Percentiles rank a stretch among this genome's conserved stretches.
Evolutionary conservation across 1,140 invertebrate species (phyloP).

Genomic region (Cydia splendana): DNA sequence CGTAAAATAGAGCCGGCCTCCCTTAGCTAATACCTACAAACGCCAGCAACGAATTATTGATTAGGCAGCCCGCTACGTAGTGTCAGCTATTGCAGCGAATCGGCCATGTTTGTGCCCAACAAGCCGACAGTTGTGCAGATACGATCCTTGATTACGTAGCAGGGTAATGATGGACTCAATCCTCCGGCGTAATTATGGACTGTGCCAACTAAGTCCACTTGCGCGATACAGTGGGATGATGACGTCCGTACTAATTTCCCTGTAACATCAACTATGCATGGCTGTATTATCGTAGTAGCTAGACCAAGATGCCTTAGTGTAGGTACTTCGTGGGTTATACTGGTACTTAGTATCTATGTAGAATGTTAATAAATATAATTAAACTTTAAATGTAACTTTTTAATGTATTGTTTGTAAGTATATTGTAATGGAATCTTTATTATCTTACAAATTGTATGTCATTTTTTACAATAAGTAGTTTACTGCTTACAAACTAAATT

Average conservation of each 20-base stretch:
- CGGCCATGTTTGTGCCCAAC: conserved; percentile 35
- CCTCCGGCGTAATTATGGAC: conserved; percentile 38
- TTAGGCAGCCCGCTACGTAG: neutral
- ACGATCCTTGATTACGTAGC: conserved; percentile 44
- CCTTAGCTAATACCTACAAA: neutral
- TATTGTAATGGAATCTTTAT: too few species aligned
- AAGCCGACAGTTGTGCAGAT: conserved; percentile 34
- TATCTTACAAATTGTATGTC: too few species aligned
- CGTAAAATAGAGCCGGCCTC: neutral
- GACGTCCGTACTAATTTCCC: conserved; percentile 8
- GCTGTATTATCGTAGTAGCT: conserved; percentile 39
- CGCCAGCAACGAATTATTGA: conserved; percentile 2
- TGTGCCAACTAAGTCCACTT: conserved; percentile 17
- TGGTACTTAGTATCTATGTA: neutral
- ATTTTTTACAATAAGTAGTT: too few species aligned
- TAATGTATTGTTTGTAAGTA: too few species aligned
- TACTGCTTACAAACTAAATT: too few species aligned
- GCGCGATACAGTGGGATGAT: conserved; percentile 20
- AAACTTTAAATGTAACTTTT: too few species aligned
- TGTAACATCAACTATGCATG: conserved; percentile 27
- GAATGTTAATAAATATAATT: too few species aligned
- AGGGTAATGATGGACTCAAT: conserved; percentile 38
- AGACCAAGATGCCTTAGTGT: neutral
- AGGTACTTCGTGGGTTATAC: neutral
- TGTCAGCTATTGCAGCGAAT: conserved; percentile 24